A percentile compares a stretch with the other conserved stretches of the same genome.
phyloP scores from a whole-genome alignment of 2,888 invertebrate genomes.

The Mimas tiliae region DNA sequence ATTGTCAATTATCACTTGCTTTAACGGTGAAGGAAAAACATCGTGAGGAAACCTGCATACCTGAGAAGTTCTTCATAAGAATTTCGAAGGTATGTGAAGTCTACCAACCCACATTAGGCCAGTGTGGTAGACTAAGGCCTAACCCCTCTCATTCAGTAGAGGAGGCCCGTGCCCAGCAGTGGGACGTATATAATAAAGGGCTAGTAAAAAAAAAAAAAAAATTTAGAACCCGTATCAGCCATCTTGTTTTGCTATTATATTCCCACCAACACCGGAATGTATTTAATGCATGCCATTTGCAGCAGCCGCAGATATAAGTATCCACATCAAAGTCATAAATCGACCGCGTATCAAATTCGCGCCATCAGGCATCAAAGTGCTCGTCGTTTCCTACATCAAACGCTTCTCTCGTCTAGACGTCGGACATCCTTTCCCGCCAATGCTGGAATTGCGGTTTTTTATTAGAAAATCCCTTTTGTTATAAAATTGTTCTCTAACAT shows the following conservation, averaged over 20 bases:
- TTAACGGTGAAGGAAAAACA: no score
- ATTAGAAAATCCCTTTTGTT: not conserved
- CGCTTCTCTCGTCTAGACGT: not conserved
- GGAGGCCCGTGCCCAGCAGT: no score
- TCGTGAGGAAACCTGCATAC: no score
- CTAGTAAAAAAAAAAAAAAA: not conserved
- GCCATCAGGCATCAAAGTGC: slow-evolving; percentile 24
- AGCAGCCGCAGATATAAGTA: slow-evolving; percentile 8
- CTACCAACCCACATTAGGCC: no score
- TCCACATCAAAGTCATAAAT: slow-evolving; percentile 20
- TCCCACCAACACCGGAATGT: slow-evolving; percentile 3
- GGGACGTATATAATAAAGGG: no score
- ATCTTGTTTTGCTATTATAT: not conserved
- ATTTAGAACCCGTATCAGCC: not conserved
- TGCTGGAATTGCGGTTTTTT: not conserved
- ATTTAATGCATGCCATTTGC: not conserved
- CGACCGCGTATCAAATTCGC: slow-evolving; percentile 20
- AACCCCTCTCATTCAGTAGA: no score
- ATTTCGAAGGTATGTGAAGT: no score
- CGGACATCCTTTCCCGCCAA: not conserved
- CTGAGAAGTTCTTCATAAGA: no score
- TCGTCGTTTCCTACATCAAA: slow-evolving; percentile 7
- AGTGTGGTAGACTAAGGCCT: no score
- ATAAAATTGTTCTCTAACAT: no score
- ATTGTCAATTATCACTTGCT: no score